Base-by-base conservation (phyloP, 1,140 invertebrate species). In the Paralvinella palmiformis region DNA sequence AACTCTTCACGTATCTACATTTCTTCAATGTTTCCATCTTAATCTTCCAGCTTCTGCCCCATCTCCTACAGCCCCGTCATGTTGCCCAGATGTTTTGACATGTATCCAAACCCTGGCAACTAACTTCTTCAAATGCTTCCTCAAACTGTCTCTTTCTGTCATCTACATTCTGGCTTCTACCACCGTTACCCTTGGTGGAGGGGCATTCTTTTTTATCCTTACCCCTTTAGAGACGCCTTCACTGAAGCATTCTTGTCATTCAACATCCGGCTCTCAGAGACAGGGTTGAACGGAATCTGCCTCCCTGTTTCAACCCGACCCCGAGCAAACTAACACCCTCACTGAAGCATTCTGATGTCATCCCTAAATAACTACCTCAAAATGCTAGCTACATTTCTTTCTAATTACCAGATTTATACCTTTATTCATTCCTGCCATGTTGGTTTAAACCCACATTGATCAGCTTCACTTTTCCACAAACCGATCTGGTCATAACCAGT, bases 291-390 rank as follows among this genome's bases (percentile, higher is more conserved):
- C n/a, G n/a, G n/a, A n/a, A n/a, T n/a, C n/a, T n/a, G n/a, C n/a
- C n/a, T n/a, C n/a, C n/a, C n/a, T n/a, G n/a, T n/a, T n/a, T n/a
- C n/a, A n/a, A n/a, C n/a, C n/a, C n/a, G n/a, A n/a, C n/a, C n/a
- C n/a, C n/a, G n/a, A n/a, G n/a, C n/a, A n/a, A n/a, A n/a, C n/a
- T n/a, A n/a, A n/a, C n/a, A n/a, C n/a, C n/a, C n/a, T n/a, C n/a
- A n/a, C n/a, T 48, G 5, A 22, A 15, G 17, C 45, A 48, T 48
- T 48, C 45, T 48, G 45, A 48, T 48, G 45, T 48, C 17, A 5
- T 22, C 45, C 45, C 45, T 24, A 48, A 48, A 48, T 48, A 1
- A 48, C 45, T 48, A 48, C 45, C 45, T 48, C 45, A 48, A 48
- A 44, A 48, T 48, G 27, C 45, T 15, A 48, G 1, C 45, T 48